phyloP scores from a whole-genome alignment of 2,797 vertebrate genomes.

The Anguilla obscura region DNA sequence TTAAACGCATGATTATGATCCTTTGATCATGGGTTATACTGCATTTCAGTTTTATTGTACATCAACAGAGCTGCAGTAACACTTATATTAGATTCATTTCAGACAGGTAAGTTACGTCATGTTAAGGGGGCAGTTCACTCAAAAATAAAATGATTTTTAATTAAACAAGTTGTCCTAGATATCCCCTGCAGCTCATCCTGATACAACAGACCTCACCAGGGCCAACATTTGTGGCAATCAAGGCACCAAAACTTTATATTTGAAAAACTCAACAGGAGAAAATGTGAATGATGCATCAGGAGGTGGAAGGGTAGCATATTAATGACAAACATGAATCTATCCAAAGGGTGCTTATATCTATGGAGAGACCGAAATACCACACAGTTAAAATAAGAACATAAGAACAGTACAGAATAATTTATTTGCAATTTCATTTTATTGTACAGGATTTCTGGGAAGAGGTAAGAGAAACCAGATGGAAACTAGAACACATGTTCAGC shows the following conservation, averaged over 20 bases:
- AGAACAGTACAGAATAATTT: neutral
- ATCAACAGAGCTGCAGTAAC: neutral
- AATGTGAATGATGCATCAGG: neutral
- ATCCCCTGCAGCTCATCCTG: neutral
- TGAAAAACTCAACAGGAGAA: too few relatives aligned
- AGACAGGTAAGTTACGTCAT: neutral
- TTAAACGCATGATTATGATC: too few relatives aligned
- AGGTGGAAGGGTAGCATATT: neutral
- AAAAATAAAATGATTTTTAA: too few relatives aligned
- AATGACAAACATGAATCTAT: neutral
- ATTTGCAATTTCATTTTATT: slow-evolving; percentile 59
- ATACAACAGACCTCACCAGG: too few relatives aligned
- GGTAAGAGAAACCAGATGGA: slow-evolving; percentile 46
- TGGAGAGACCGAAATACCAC: neutral
- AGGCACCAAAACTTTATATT: too few relatives aligned
- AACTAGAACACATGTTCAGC: slow-evolving; percentile 48
- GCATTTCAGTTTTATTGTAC: neutral
- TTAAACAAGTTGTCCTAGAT: too few relatives aligned
- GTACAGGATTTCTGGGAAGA: slow-evolving; percentile 51
- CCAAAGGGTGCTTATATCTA: neutral
- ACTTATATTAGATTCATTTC: neutral
- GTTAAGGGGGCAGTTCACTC: neutral
- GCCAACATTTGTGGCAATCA: too few relatives aligned
- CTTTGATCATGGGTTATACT: neutral
- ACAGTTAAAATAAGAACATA: neutral